Evolutionary conservation across 23 tunicate species (phyloP), one percentile per base, ranked within the genome.

Genomic region (Botrylloides violaceus): DNA sequence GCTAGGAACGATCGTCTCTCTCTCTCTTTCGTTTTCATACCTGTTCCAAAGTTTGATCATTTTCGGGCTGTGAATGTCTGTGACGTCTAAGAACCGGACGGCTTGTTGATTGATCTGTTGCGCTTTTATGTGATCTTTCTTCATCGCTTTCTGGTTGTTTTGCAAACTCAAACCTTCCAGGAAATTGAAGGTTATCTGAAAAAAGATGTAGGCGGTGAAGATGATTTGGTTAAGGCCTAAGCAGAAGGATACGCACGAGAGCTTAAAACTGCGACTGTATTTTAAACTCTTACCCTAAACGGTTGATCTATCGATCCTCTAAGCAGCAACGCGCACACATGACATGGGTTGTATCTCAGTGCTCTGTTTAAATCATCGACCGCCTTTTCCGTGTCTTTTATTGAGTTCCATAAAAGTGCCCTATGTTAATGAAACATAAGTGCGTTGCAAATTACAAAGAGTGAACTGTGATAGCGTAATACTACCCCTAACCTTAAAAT

Each of bases 11-110:
- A 15, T 15, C 9, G 53, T 43, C 9, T 43, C 53, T 43, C 53
- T 43, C n/a, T n/a, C n/a, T n/a, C n/a, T n/a, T n/a, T n/a, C n/a
- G n/a, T n/a, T n/a, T n/a, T n/a, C n/a, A n/a, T n/a, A 87, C 90
- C 90, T 79, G 82, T 83, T 83, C 97, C 97, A 90, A 34, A 90
- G 81, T 21, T 64, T 49, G 33, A 90, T 68, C 38, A 90, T 66
- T 55, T 90, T 83, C 25, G 81, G 81, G 60, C 65, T 36, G 38
- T 90, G 89, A 60, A 90, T 59, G 29, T 73, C 76, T 15, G 76
- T 65, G 20, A 90, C 82, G 49, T 83, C 85, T 4, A 65, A 24
- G 61, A 61, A 90, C 32, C 31, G 32, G 3, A 84, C 23, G 6
- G 97, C 97, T 34, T 90, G 85, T n/a, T 79, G 83, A 39, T 76